Evolutionary conservation across 2,113 vertebrate species (phyloP), one percentile per base, ranked within the genome.

Genomic region (Chionomys nivalis): DNA sequence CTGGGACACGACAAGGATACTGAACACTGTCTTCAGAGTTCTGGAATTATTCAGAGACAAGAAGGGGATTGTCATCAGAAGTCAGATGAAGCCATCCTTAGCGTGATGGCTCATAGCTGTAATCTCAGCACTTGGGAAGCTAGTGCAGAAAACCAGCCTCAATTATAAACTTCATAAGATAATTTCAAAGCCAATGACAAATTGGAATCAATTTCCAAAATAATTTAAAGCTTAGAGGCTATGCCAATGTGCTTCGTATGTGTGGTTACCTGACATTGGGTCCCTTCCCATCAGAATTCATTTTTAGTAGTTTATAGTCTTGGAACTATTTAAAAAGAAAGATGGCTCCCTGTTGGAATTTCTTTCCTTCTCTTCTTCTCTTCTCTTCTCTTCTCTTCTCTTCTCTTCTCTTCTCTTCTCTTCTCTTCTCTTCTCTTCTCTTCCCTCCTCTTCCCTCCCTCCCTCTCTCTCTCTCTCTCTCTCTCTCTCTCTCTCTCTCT

Each of bases 391-490:
- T 17, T 19, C 14, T 19, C 16, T 16, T 70, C 5, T 12, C 63
- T 66, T 31, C 28, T 28, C 28, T 31, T 8, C 23, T 6, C 58
- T 61, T 21, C 58, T 21, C 61, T 63, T 5, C 21, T 1, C 14
- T 19, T 28, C 17, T 28, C 3, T 11, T 31, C 11, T 10, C 26
- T 31, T 28, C 26, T 1, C 12, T 28, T 3, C 10, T 4, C 21
- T 58, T 58, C 14, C 52, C 2, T 55, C 52, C 4, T 19, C 17
- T 5, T 23, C 12, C 7, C 61, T 19, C 19, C 2, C 12, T 33
- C 65, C 14, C 28, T 66, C 13, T 16, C 12, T 14, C 66, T 7
- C 26, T 70, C 66, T 17, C 31, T 68, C 31, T 9, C 5, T 31
- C 66, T 14, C 5, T 70, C 31, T 31, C 4, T 66, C 10, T 26